Percentiles rank a stretch among this genome's conserved stretches.
These are phyloP conservation scores for Ennomos erosarius DNA, from an alignment of 2,888 invertebrate species.

Conservation along the genomic window DNA sequence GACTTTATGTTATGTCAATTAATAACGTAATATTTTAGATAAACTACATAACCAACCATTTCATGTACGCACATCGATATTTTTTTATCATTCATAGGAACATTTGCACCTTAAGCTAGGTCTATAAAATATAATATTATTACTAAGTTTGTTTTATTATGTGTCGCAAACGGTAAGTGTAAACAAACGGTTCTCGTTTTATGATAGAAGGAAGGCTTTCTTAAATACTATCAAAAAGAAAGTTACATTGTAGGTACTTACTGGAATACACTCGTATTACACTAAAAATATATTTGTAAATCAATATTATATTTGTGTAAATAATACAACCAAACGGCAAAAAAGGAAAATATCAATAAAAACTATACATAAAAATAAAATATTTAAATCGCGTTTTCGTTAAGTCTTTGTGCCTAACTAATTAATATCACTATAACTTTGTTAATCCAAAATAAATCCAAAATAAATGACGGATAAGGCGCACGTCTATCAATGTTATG, in stretches of 20 bases:
- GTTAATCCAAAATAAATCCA: neutral
- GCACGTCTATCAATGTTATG: neutral
- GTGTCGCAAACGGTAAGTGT: slow-evolving; percentile 1
- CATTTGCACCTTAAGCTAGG: slow-evolving; percentile 81
- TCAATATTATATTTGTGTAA: too few species aligned
- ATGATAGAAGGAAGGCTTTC: too few species aligned
- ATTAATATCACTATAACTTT: slow-evolving; percentile 5
- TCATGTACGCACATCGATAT: slow-evolving; percentile 53
- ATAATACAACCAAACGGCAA: too few species aligned
- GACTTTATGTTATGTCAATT: slow-evolving; percentile 12
- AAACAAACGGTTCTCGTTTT: slow-evolving; percentile 1
- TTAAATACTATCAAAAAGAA: too few species aligned
- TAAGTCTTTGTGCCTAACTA: slow-evolving; percentile 1
- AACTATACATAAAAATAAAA: too few species aligned
- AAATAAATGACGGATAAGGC: neutral
- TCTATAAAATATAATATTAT: slow-evolving; percentile 36
- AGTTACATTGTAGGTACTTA: too few species aligned
- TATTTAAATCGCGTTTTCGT: neutral
- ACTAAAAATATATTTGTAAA: too few species aligned
- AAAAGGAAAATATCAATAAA: too few species aligned
- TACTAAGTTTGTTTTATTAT: slow-evolving; percentile 10
- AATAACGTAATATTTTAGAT: slow-evolving; percentile 29
- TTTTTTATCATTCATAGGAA: slow-evolving; percentile 79
- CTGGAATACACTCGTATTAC: too few species aligned
- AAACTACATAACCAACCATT: slow-evolving; percentile 33